Conservation (phyloP, 1,140 invertebrate species). For the Pseudoatta argentina region DNA sequence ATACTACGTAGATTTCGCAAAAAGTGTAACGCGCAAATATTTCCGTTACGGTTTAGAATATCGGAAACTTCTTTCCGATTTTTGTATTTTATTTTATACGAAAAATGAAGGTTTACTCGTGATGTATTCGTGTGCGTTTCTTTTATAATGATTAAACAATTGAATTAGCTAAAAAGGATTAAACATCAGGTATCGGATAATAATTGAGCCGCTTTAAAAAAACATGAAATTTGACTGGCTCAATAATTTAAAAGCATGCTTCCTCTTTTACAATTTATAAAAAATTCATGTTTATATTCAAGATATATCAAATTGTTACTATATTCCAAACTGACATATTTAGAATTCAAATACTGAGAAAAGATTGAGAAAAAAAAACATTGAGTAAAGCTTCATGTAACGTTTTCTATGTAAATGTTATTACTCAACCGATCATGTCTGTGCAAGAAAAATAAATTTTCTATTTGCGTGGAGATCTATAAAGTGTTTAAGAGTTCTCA, state of each 20-base stretch:
- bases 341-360: neutral
- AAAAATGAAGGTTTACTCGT: neutral
- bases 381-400: neutral
- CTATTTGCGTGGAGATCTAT: neutral
- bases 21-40: slow-evolving; percentile 46
- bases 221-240: neutral
- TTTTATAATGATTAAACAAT: neutral
- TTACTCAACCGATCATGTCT: neutral
- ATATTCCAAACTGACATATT: neutral
- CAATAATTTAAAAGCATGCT: neutral
- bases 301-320: neutral
- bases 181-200: neutral
- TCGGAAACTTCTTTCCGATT: neutral
- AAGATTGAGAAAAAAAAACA: neutral
- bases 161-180: neutral
- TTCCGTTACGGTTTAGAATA: neutral
- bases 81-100: neutral
- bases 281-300: neutral
- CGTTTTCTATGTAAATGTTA: neutral
- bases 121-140: neutral
- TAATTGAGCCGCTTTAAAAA: neutral
- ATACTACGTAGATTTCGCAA: slow-evolving; percentile 15
- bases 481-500: slow-evolving; percentile 10
- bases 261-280: neutral
- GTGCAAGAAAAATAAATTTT: neutral